Conservation (phyloP, 2,888 invertebrate species). For the Leucoma salicis region DNA sequence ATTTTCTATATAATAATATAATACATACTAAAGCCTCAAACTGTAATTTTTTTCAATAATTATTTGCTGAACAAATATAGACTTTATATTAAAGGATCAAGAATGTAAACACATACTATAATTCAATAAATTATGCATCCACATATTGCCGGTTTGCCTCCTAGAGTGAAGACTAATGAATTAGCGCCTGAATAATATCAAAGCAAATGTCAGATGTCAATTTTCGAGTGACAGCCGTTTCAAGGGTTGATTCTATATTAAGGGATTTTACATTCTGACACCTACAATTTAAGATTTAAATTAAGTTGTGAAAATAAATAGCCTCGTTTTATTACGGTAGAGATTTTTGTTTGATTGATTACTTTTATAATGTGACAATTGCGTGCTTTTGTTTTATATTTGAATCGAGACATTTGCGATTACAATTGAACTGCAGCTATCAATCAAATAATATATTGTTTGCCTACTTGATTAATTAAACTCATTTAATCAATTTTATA, state of each 20-base stretch:
- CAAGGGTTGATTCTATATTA: conserved; percentile 40
- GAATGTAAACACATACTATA: no score
- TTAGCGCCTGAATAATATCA: conserved; percentile 69
- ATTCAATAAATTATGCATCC: conserved; percentile 8
- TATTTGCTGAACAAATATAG: neutral
- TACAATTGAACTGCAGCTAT: no score
- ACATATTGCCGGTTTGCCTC: conserved; percentile 31
- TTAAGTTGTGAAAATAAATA: conserved; percentile 16
- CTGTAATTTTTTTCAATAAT: neutral
- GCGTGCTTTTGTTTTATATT: conserved; percentile 39
- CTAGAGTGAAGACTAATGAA: conserved; percentile 55
- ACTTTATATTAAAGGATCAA: conserved; percentile 7
- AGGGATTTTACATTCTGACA: conserved; percentile 21
- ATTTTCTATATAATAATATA: no score
- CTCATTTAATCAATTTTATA: no score
- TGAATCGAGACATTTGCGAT: no score
- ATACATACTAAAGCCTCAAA: no score
- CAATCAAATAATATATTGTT: no score
- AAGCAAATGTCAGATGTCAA: conserved; percentile 70
- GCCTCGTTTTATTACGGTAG: conserved; percentile 26
- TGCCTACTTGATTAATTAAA: no score
- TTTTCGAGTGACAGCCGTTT: conserved; percentile 56
- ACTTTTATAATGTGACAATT: conserved; percentile 58
- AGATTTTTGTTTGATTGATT: conserved; percentile 58
- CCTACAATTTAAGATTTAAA: conserved; percentile 19